Base-by-base conservation (phyloP, 1,140 invertebrate species). In the Delia radicum region DNA sequence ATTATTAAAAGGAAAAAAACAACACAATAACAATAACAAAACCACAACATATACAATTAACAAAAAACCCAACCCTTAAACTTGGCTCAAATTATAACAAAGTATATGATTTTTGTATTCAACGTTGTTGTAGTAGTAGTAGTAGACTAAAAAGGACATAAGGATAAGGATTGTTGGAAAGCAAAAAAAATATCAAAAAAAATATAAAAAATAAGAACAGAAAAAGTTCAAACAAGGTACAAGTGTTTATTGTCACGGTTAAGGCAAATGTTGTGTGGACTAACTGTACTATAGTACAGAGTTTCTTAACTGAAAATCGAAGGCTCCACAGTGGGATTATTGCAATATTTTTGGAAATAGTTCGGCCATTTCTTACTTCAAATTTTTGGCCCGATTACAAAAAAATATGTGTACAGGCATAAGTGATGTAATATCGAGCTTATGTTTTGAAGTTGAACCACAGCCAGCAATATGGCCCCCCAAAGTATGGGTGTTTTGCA, bases 161-260 rank as follows among this genome's bases (percentile, higher is more conserved):
- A 31, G 65, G 65, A n/a, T 33, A 69, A 21, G 48, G 48, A 21
- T 21, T 55, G 18, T 55, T 55, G n/a, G 10, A 69, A 37, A 69
- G 0, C 31, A 7, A 21, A 5, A 69, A 18, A 67, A 31, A 18
- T 3, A n/a, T n/a, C n/a, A n/a, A n/a, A 26, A 7, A 31, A 28
- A 67, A 12, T 18, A 31, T n/a, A 28, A n/a, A 28, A 31, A 28
- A 67, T n/a, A 31, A 3, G 28, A 33, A 24, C 29, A 29, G 62
- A 29, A 65, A 65, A 65, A 65, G 27, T 33, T 33, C 37, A 65
- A 65, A 65, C 65, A 69, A 37, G 31, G 24, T 33, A 69, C 65
- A 69, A 69, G 65, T 69, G 65, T 31, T 67, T 67, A 69, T 69
- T 69, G 65, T 69, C 65, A 69, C 29, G 65, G 65, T 33, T 31